These are phyloP conservation scores for Aphelenchoides besseyi DNA, from an alignment of 1,140 invertebrate genomes.

Conservation along the genomic window DNA sequence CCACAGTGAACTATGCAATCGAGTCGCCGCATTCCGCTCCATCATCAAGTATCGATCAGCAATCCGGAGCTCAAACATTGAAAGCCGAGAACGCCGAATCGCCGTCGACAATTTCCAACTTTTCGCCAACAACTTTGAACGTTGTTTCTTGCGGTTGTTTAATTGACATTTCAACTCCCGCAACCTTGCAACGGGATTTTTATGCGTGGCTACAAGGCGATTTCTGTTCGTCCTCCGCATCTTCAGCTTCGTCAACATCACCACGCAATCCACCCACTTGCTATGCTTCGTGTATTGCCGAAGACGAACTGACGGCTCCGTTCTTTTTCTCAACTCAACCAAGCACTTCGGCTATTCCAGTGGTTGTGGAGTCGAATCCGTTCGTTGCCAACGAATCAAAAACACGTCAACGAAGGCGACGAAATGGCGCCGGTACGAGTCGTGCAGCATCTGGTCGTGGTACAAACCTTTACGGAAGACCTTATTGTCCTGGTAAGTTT, in stretches of 20 bases:
- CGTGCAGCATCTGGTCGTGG: constrained; percentile 34
- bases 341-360: background rate
- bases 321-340: background rate
- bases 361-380: background rate
- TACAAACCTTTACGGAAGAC: constrained; percentile 58
- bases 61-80: too few relatives aligned
- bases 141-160: constrained; percentile 46
- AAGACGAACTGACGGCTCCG: background rate
- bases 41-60: too few relatives aligned
- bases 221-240: background rate
- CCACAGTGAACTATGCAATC: too few relatives aligned
- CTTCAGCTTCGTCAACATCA: background rate
- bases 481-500: constrained; percentile 53
- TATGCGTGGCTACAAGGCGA: constrained; percentile 58
- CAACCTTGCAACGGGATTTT: constrained; percentile 55
- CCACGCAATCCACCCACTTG: too few relatives aligned
- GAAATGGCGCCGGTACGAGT: constrained; percentile 18
- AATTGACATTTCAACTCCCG: constrained; percentile 55
- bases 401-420: constrained; percentile 18
- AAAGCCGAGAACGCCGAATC: too few relatives aligned
- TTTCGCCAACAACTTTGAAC: too few relatives aligned
- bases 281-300: constrained; percentile 1
- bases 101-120: too few relatives aligned
- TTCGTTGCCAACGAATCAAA: constrained; percentile 9
- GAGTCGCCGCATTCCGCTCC: too few relatives aligned